Evolutionary conservation across 2,113 vertebrate species (phyloP).

Genomic region (Stictonetta naevosa): DNA sequence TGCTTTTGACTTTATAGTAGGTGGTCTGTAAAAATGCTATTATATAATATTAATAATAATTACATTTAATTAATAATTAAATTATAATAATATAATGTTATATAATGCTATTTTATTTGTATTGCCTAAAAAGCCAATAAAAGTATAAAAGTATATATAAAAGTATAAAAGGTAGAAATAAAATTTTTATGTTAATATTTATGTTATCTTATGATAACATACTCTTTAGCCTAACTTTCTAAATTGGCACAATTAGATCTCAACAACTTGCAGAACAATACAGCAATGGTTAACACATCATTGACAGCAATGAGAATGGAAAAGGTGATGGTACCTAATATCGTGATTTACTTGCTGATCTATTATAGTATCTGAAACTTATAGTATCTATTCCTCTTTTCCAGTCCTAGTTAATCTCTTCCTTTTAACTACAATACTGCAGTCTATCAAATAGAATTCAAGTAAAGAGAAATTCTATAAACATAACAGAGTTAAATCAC

Average conservation of each 20-base stretch:
- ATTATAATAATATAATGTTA: too few species aligned
- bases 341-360: neutral
- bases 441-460: neutral
- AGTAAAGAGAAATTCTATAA: neutral
- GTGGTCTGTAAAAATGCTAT: neutral
- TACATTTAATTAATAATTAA: too few species aligned
- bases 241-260: neutral
- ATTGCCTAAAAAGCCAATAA: neutral
- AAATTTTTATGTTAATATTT: neutral
- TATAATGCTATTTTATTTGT: neutral
- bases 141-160: too few species aligned
- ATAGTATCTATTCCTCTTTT: neutral
- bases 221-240: neutral
- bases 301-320: neutral
- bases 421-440: neutral
- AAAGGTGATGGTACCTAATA: neutral
- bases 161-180: neutral
- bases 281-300: neutral
- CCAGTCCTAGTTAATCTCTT: neutral
- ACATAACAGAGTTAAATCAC: neutral
- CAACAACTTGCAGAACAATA: neutral
- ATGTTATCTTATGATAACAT: neutral
- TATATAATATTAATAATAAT: too few species aligned
- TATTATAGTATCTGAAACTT: neutral
- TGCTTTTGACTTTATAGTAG: neutral